Base-by-base conservation (phyloP, 2,797 vertebrate species). In the Microctenopoma lineatum region DNA sequence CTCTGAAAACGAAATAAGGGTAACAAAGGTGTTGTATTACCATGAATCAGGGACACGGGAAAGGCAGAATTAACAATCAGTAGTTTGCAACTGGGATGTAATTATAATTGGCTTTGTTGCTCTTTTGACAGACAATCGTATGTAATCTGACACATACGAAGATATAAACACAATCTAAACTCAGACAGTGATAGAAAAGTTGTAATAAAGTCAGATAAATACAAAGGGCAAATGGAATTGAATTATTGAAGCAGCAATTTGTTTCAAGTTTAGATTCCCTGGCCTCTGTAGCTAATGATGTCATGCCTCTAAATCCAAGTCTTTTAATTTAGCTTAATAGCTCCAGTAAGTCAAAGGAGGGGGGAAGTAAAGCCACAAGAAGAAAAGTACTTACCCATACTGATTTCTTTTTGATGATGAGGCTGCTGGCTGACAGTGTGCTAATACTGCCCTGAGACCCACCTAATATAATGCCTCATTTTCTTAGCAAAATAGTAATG, bases 1-100 rank as follows among this genome's bases (percentile, higher is more conserved):
- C 87, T 96, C 98, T 99, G 88, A 75, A 89, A 75, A 60, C 47
- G 80, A 51, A 70, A 51, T 12, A 16, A 38, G 8, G 12, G 75
- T 12, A 69, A 63, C 34, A 77, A 46, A 51, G 16, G 0, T 14
- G 36, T 41, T 71, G n/a, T 10, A 41, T 55, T 34, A 56, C 27
- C 32, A 18, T 61, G 39, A 67, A 34, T 25, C 25, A 39, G 62
- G 29, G 32, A 45, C 56, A 45, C 13, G 7, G 29, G 4, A 7
- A 27, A 36, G 21, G 29, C 26, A 29, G 56, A 48, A 74, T 55
- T 32, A 82, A 65, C 13, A 48, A n/a, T 39, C 25, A 69, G n/a
- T 29, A 55, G 77, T 52, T 75, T 52, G 34, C 32, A 56, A 42
- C 53, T 46, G 44, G 32, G 4, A 55, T 47, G 39, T 18, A n/a